Evolutionary conservation across 2,797 vertebrate species (phyloP), one percentile per base, ranked within the genome.

Genomic region (Acrocephalus scirpaceus): DNA sequence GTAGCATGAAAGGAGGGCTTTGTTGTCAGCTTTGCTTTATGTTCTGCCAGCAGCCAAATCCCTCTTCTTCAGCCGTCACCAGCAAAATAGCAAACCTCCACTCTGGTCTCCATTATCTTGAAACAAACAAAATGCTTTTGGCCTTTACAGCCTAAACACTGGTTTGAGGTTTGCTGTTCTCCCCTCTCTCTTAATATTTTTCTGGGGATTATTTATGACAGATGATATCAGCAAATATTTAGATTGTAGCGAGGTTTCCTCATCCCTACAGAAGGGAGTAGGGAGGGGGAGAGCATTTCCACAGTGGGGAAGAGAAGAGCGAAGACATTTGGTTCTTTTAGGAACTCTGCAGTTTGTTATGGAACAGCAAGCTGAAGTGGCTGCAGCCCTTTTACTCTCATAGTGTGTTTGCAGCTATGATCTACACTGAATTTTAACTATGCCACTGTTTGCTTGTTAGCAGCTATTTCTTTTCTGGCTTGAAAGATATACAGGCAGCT

Each of bases 21-120:
- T 98, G 98, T 98, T 98, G 98, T 98, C 98, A 98, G 97, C 96
- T 96, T 97, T 97, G 97, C 98, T 98, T 98, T 97, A 97, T 98
- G 97, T 97, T 97, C 97, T 98, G 98, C 98, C 98, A 98, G 93
- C 94, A 98, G 96, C 96, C 96, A 97, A 97, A 98, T 98, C 97
- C 96, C 93, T 96, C 97, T 97, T 97, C 96, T 97, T 97, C 96
- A 97, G 91, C 57, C 60, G 95, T 97, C 97, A 97, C 97, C 94
- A 98, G 96, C 96, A 96, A 97, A 98, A 98, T 96, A 96, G 93
- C 97, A 98, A 97, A 96, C 97, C 95, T 97, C 93, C 71, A 75
- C 94, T 97, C 93, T 81, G 92, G 91, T 93, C 91, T 96, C 47
- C 7, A 30, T 92, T 96, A 92, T 97, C 97, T 96, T 87, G 96